These are phyloP conservation scores for Erynnis tages DNA, from an alignment of 2,888 invertebrate genomes.

Conservation along the genomic window DNA sequence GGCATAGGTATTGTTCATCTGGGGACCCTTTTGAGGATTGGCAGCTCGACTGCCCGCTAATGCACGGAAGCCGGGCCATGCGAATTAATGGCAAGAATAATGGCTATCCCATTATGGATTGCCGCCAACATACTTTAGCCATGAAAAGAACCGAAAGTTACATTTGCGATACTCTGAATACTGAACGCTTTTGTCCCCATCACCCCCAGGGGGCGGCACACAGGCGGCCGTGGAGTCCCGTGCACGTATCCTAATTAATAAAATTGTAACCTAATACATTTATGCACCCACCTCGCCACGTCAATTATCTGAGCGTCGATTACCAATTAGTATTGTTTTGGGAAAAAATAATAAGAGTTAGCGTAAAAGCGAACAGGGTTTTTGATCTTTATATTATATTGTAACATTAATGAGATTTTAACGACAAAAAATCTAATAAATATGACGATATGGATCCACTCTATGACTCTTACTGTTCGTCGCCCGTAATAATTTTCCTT, in stretches of 20 bases:
- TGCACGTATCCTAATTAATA: conserved; percentile 28
- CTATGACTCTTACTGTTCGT: conserved; percentile 54
- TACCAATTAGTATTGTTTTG: conserved; percentile 4
- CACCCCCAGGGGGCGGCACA: conserved; percentile 50
- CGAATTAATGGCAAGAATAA: conserved; percentile 82
- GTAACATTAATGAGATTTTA: too few relatives aligned
- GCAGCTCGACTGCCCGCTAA: conserved; percentile 75
- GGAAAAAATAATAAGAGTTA: conserved; percentile 3
- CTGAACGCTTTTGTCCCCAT: conserved; percentile 68
- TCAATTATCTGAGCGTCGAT: conserved; percentile 12
- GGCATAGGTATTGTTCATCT: conserved; percentile 39
- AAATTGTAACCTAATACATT: conserved; percentile 18
- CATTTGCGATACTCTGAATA: conserved; percentile 82
- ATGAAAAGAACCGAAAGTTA: conserved; percentile 82
- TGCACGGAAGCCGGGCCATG: conserved; percentile 79
- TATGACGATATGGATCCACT: too few relatives aligned
- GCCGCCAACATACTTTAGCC: conserved; percentile 82
- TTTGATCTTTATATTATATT: too few relatives aligned
- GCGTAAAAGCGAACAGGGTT: too few relatives aligned
- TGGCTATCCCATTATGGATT: conserved; percentile 82
- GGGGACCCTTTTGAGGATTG: conserved; percentile 66
- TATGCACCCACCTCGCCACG: neutral
- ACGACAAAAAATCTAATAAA: too few relatives aligned
- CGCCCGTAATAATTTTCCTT: conserved; percentile 69
- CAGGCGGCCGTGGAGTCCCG: conserved; percentile 48